These are phyloP conservation scores for Volucella bombylans DNA, from an alignment of 2,888 invertebrate genomes.

Conservation along the genomic window DNA sequence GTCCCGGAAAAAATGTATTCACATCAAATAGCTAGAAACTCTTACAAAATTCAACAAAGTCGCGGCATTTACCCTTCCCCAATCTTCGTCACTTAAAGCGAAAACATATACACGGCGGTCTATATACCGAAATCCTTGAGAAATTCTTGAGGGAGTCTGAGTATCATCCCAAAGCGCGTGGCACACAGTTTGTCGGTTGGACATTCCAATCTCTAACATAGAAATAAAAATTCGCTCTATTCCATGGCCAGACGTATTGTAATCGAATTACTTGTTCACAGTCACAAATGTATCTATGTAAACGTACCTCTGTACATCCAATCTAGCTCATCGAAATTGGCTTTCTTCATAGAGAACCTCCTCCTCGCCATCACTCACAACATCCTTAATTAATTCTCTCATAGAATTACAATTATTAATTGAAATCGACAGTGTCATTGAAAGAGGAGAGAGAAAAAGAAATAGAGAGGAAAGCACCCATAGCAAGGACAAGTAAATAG, in stretches of 20 bases:
- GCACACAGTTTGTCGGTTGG: neutral
- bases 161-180: neutral
- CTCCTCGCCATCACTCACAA: neutral
- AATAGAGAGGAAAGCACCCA: too few relatives aligned
- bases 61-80: neutral
- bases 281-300: neutral
- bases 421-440: constrained; percentile 32
- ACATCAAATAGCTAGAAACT: too few relatives aligned
- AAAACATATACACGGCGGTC: too few relatives aligned
- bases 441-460: neutral
- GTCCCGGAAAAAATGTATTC: too few relatives aligned
- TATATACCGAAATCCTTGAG: neutral
- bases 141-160: neutral
- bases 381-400: constrained; percentile 25
- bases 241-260: constrained; percentile 18
- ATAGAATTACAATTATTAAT: constrained; percentile 41
- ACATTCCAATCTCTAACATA: neutral
- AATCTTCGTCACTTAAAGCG: neutral
- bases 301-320: neutral
- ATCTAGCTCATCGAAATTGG: neutral
- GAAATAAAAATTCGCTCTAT: too few relatives aligned
- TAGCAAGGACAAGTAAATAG: too few relatives aligned
- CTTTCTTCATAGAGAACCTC: neutral
- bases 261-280: constrained; percentile 36
- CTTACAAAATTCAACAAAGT: neutral